phyloP scores from a whole-genome alignment of 2,113 vertebrate species.

The Peromyscus californicus region DNA sequence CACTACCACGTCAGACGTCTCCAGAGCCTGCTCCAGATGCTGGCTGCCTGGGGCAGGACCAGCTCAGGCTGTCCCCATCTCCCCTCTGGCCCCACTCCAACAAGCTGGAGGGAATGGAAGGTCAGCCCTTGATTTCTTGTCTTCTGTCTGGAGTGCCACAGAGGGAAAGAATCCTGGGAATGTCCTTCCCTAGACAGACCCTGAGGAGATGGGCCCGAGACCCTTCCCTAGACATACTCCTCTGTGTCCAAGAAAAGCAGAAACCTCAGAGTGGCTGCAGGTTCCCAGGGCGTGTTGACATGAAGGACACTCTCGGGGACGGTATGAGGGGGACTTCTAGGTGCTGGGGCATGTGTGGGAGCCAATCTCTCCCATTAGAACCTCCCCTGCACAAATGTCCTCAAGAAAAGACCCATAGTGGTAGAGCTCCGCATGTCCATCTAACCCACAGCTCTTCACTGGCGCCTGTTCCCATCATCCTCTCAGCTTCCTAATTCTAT shows the following conservation, averaged over 20 bases:
- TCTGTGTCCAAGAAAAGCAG: conserved; percentile 72
- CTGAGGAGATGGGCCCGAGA: conserved; percentile 63
- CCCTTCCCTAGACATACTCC: conserved; percentile 23
- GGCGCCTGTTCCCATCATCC: not conserved
- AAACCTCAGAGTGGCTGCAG: not conserved
- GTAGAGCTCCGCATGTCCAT: not conserved
- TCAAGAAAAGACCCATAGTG: not conserved
- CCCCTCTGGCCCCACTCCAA: conserved; percentile 73
- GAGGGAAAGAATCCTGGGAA: conserved; percentile 79
- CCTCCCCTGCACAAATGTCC: not conserved
- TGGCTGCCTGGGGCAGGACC: conserved; percentile 52
- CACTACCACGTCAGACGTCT: not conserved
- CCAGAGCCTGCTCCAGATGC: not conserved
- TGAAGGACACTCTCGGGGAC: not conserved
- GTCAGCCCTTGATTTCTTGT: conserved; percentile 73
- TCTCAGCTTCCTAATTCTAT: not conserved
- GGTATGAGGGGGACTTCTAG: not conserved
- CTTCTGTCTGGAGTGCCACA: conserved; percentile 67
- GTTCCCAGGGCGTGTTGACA: not conserved
- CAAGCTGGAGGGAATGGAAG: conserved; percentile 42
- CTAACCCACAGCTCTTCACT: not conserved
- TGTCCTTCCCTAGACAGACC: conserved; percentile 74
- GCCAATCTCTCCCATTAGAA: not conserved
- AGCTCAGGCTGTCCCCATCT: conserved; percentile 77
- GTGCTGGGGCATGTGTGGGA: not conserved